Evolutionary conservation across 1,140 invertebrate genomes (phyloP).

Genomic region (Holotrichia oblita): DNA sequence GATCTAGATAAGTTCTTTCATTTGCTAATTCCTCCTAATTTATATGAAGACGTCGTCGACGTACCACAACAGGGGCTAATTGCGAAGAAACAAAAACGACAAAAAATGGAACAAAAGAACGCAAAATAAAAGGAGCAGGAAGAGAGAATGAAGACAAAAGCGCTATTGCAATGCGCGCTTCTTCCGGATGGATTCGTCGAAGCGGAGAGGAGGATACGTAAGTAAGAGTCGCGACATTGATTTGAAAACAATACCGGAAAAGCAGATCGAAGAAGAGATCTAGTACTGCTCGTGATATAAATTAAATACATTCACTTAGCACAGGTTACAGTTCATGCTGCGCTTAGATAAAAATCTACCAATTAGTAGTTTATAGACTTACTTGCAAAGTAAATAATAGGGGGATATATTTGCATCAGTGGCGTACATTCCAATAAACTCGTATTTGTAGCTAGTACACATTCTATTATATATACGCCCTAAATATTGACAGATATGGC

Average conservation of each 20-base stretch:
- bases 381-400: slow-evolving; percentile 50
- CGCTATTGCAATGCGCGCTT: not conserved
- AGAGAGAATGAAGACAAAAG: not conserved
- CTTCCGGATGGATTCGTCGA: not conserved
- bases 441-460: too few relatives aligned
- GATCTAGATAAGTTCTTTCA: slow-evolving; percentile 35
- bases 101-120: not conserved
- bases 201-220: not conserved
- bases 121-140: not conserved
- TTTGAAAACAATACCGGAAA: slow-evolving; percentile 34
- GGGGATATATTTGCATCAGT: not conserved
- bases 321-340: slow-evolving; percentile 56
- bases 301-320: slow-evolving; percentile 50
- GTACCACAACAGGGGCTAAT: slow-evolving; percentile 26
- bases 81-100: slow-evolving; percentile 7
- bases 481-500: too few relatives aligned
- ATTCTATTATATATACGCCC: too few relatives aligned
- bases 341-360: slow-evolving; percentile 55
- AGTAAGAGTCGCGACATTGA: not conserved
- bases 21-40: slow-evolving; percentile 35
- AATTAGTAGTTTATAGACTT: slow-evolving; percentile 56
- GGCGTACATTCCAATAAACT: not conserved
- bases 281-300: slow-evolving; percentile 40
- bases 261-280: slow-evolving; percentile 31
- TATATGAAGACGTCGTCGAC: slow-evolving; percentile 25